phyloP scores from a whole-genome alignment of 2,888 invertebrate species.

The Gari tellinella region DNA sequence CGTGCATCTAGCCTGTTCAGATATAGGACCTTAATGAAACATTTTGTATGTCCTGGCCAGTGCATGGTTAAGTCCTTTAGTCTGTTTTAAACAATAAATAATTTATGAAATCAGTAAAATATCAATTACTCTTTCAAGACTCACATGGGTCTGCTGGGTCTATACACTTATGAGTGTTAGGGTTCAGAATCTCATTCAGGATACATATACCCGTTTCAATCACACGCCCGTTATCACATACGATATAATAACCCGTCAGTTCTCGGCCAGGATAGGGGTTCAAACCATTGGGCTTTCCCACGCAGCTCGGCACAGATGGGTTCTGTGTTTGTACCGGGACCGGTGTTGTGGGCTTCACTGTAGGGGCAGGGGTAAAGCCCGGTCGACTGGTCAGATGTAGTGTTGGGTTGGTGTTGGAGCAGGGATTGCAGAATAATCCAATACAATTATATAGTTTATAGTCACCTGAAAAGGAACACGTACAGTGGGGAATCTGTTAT shows the following conservation, averaged over 20 bases:
- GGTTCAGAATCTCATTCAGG: constrained; percentile 53
- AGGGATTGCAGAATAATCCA: constrained; percentile 43
- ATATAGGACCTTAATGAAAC: too few species aligned
- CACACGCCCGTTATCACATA: constrained; percentile 53
- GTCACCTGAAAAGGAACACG: constrained; percentile 39
- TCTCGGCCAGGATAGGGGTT: constrained; percentile 60
- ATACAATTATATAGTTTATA: constrained; percentile 51
- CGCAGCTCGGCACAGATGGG: constrained; percentile 33
- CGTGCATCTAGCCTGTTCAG: too few species aligned
- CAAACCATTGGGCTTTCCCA: constrained; percentile 53
- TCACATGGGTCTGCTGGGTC: constrained; percentile 51
- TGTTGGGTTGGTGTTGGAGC: constrained; percentile 3
- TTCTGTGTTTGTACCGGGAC: not conserved
- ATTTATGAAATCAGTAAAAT: too few species aligned
- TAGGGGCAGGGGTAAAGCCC: constrained; percentile 7
- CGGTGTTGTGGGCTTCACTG: constrained; percentile 9
- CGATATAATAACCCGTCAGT: constrained; percentile 56
- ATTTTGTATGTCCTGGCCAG: too few species aligned
- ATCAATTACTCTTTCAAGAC: too few species aligned
- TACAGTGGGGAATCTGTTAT: too few species aligned
- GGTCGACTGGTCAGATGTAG: not conserved
- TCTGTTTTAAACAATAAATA: too few species aligned
- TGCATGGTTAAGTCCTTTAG: too few species aligned
- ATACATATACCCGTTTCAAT: constrained; percentile 57
- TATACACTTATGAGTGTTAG: constrained; percentile 38